Conservation (phyloP, 2,888 invertebrate species). For the Ptilodon capucinus region DNA sequence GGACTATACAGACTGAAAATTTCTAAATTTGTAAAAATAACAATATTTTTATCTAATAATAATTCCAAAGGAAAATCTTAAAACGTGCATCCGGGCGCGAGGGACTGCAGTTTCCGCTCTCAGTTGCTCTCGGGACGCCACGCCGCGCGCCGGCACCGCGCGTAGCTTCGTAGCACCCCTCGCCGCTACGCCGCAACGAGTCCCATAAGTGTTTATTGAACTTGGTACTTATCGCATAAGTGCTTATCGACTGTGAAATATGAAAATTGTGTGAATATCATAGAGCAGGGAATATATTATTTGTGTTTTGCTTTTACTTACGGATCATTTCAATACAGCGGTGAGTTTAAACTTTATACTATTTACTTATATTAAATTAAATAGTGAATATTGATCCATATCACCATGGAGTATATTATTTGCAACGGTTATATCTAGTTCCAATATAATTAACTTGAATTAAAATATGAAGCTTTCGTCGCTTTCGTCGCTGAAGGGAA, state of each 20-base stretch:
- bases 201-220: conserved; percentile 40
- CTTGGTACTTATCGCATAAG: conserved; percentile 27
- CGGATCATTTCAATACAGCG: conserved; percentile 24
- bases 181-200: conserved; percentile 36
- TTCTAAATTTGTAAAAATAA: neutral
- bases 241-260: conserved; percentile 25
- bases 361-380: neutral
- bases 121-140: conserved; percentile 58
- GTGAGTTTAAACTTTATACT: conserved; percentile 21
- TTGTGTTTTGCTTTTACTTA: conserved; percentile 14
- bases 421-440: no score
- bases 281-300: conserved; percentile 18
- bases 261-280: conserved; percentile 24
- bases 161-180: conserved; percentile 24
- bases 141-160: conserved; percentile 40
- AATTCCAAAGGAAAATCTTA: neutral
- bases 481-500: neutral
- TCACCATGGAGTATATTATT: no score
- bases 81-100: conserved; percentile 42
- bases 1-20: neutral
- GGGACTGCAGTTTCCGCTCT: conserved; percentile 46
- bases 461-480: no score
- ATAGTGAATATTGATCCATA: neutral
- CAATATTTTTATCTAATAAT: neutral
- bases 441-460: no score